phyloP scores from a whole-genome alignment of 2,113 vertebrate genomes.

The Mirounga angustirostris region DNA sequence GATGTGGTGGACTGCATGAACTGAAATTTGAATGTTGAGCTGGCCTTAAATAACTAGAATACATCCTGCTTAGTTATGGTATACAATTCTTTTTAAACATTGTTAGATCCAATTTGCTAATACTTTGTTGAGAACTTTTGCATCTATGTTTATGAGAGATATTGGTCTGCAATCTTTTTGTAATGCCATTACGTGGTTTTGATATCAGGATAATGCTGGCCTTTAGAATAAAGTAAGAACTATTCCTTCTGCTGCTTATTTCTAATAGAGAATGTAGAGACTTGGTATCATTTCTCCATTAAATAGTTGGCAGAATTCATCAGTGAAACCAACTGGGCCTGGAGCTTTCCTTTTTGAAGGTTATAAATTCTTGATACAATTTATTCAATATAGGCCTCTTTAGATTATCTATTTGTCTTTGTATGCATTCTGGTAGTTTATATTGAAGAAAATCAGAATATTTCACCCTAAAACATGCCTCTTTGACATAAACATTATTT shows the following conservation, averaged over 20 bases:
- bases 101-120: not conserved
- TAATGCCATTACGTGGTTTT: not conserved
- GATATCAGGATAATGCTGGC: not conserved
- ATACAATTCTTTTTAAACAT: not conserved
- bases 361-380: not conserved
- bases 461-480: not conserved
- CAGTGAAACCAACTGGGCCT: not conserved
- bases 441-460: not conserved
- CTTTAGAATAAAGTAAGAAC: not conserved
- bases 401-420: not conserved
- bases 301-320: not conserved
- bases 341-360: not conserved
- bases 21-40: not conserved
- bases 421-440: not conserved
- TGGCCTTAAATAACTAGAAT: not conserved
- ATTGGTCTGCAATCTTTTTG: not conserved
- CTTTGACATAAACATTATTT: not conserved
- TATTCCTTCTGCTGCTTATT: not conserved
- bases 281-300: not conserved
- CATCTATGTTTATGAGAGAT: not conserved
- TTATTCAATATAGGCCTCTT: not conserved
- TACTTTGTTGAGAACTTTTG: not conserved
- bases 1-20: not conserved
- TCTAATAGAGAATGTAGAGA: not conserved
- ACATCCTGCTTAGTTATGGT: not conserved